These are phyloP conservation scores for Lycocerus yunnanus DNA, from an alignment of 2,888 invertebrate species.

Conservation along the genomic window DNA sequence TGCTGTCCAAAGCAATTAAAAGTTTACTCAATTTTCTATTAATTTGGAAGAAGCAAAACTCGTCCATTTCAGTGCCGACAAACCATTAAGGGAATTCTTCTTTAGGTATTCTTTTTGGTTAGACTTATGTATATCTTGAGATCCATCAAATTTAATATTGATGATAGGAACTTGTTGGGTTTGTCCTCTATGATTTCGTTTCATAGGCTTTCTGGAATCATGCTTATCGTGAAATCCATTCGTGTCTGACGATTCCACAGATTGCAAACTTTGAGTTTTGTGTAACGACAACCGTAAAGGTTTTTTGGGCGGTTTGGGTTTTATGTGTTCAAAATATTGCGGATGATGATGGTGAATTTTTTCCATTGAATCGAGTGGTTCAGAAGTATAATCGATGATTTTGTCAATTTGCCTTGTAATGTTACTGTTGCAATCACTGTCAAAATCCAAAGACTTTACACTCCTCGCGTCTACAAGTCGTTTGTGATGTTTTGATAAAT, in stretches of 20 bases:
- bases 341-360: constrained; percentile 51
- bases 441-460: constrained; percentile 76
- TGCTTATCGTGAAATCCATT: constrained; percentile 38
- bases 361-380: constrained; percentile 60
- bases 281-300: constrained; percentile 82
- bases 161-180: constrained; percentile 41
- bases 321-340: constrained; percentile 52
- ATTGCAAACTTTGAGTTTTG: constrained; percentile 81
- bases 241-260: constrained; percentile 60
- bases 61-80: constrained; percentile 32
- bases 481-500: constrained; percentile 11
- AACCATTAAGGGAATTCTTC: constrained; percentile 16
- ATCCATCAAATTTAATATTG: constrained; percentile 25
- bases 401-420: constrained; percentile 33
- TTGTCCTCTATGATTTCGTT: constrained; percentile 63
- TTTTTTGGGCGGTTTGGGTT: constrained; percentile 79
- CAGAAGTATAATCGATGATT: constrained; percentile 63
- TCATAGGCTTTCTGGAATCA: constrained; percentile 60
- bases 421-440: constrained; percentile 63
- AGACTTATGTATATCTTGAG: constrained; percentile 8
- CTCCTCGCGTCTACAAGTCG: constrained; percentile 60
- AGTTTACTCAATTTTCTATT: constrained; percentile 38
- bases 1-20: neutral
- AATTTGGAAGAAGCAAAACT: constrained; percentile 29
- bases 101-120: constrained; percentile 17